Conservation (phyloP, 2,888 invertebrate species). For the Meteorus cinctellus region DNA sequence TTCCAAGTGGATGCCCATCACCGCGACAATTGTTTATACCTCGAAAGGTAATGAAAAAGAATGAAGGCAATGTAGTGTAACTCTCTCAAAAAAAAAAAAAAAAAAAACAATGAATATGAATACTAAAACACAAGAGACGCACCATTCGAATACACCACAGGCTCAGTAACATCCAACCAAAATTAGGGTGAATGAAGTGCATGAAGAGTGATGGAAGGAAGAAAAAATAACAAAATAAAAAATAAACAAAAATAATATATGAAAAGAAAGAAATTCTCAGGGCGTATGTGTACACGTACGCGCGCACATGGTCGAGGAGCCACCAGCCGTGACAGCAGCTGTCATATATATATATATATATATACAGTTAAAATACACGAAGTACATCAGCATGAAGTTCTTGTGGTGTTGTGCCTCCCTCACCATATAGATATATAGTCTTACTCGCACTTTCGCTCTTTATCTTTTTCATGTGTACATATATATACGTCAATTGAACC, state of each 20-base stretch:
- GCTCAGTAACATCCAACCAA: too few relatives aligned
- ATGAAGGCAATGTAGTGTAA: conserved; percentile 4
- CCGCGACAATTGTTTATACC: neutral
- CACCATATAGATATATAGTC: neutral
- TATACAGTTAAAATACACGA: conserved; percentile 3
- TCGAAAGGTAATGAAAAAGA: conserved; percentile 24
- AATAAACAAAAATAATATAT: neutral
- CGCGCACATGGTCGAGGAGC: conserved; percentile 61
- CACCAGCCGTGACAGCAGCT: conserved; percentile 68
- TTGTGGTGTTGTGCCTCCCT: conserved; percentile 10
- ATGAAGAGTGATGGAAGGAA: conserved; percentile 19
- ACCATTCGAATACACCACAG: too few relatives aligned
- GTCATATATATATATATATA: conserved; percentile 51
- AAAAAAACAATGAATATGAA: neutral
- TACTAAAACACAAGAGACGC: too few relatives aligned
- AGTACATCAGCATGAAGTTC: neutral
- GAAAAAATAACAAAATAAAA: conserved; percentile 18
- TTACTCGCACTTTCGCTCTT: conserved; percentile 11
- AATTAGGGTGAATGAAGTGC: conserved; percentile 8
- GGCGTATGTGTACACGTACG: conserved; percentile 38
- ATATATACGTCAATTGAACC: conserved; percentile 11
- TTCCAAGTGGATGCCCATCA: conserved; percentile 6
- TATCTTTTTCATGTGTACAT: neutral
- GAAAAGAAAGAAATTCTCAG: conserved; percentile 5
- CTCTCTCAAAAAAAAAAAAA: neutral